Evolutionary conservation across 2,888 invertebrate genomes (phyloP), one percentile per base, ranked within the genome.

Genomic region (Tortrix viridana): DNA sequence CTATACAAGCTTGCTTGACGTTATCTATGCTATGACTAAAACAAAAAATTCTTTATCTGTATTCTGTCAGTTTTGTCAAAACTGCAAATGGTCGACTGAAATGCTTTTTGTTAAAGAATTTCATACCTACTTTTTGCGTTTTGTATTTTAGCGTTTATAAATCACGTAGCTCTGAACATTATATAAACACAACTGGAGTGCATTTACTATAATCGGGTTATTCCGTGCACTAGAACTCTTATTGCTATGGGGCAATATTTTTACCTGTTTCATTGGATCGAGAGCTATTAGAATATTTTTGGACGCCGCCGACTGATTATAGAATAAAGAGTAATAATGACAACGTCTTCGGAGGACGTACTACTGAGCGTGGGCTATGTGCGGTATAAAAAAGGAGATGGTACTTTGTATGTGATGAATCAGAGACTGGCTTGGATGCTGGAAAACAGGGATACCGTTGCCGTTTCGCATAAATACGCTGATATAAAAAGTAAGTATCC

Each of bases 401-500:
- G 99, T 12, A 97, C 97, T 0, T 92, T 99, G 62, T 98, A 98
- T 85, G 95, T 99, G 69, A 98, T 99, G 98, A 97, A 97, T 75
- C 97, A 98, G 87, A 94, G 99, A 74, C 93, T 99, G 72, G 98
- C 98, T 41, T 99, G 98, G 98, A 98, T 98, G 96, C 94, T 97
- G 68, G 97, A 98, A 82, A 97, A 98, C 83, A 94, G 96, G 68
- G 97, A 98, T 80, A 97, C 96, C 2, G 98, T 99, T 52, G 96
- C 97, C 14, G 96, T 98, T 65, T 98, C 98, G 60, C 98, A 98
- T 88, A 95, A 96, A 82, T 99, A 97, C 90, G 96, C 97, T 66
- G 98, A 99, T 86, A 98, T 99, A 70, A 99, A 98, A 94, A 95
- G 98, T 97, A 93, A 94, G 94, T 86, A 5, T 38, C n/a, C 0